Evolutionary conservation across 2,797 vertebrate genomes (phyloP).

Genomic region (Pempheris klunzingeri): DNA sequence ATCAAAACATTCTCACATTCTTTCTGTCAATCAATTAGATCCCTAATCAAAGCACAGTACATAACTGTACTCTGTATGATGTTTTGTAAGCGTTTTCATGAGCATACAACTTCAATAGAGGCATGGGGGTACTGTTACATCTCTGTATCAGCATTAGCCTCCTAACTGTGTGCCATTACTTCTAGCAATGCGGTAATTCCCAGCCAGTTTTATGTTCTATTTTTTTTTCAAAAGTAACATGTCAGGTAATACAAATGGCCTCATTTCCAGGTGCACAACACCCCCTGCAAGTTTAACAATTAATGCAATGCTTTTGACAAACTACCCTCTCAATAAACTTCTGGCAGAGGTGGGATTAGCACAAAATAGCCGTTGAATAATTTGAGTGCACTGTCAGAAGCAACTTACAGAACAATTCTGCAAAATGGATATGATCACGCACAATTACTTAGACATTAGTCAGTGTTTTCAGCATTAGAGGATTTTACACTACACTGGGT

Average conservation of each 20-base stretch:
- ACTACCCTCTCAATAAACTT: conserved; percentile 54
- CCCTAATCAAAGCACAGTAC: no score
- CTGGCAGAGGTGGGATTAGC: conserved; percentile 32
- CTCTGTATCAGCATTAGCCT: background rate
- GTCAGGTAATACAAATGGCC: conserved; percentile 66
- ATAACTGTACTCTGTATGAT: no score
- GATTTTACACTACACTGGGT: background rate
- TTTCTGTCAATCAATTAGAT: background rate
- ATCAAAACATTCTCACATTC: background rate
- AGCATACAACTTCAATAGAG: background rate
- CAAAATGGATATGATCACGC: background rate
- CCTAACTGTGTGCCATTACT: conserved; percentile 11
- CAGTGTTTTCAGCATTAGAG: background rate
- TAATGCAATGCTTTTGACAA: conserved; percentile 62
- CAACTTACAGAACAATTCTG: conserved; percentile 1
- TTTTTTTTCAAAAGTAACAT: conserved; percentile 17
- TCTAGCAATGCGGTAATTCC: conserved; percentile 36
- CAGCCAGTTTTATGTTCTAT: conserved; percentile 5
- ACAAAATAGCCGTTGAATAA: conserved; percentile 12
- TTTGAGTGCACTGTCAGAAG: conserved; percentile 18
- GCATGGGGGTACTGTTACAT: background rate
- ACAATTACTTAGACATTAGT: background rate
- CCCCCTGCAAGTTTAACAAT: conserved; percentile 67
- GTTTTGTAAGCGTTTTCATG: background rate
- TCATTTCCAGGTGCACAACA: conserved; percentile 62